phyloP scores from a whole-genome alignment of 2,797 vertebrate genomes.

The Cynodonichthys magdalenae region DNA sequence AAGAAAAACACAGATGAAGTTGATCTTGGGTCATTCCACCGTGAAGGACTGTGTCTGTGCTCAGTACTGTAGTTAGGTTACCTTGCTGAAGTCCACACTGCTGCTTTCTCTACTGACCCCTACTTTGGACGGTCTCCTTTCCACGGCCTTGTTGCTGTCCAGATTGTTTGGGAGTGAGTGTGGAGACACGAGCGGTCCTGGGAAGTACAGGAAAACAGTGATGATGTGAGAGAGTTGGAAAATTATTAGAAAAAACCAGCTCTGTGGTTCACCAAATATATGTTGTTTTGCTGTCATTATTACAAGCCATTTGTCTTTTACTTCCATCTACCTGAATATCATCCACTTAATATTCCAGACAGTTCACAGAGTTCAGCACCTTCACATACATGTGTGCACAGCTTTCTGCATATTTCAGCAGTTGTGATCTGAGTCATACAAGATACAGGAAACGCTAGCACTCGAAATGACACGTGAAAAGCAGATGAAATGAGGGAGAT shows the following conservation, averaged over 20 bases:
- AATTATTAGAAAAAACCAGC: conserved; percentile 4
- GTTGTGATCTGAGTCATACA: conserved; percentile 54
- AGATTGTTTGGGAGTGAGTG: conserved; percentile 89
- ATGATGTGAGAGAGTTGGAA: conserved; percentile 18
- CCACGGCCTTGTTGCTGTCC: conserved; percentile 84
- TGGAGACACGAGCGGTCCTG: conserved; percentile 88
- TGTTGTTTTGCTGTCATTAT: conserved; percentile 1
- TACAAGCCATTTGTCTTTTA: not conserved
- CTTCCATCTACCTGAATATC: no score
- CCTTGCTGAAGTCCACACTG: conserved; percentile 95
- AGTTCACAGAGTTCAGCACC: conserved; percentile 30
- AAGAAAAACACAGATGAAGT: conserved; percentile 68
- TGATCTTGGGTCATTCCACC: conserved; percentile 35
- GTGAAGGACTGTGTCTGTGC: conserved; percentile 62
- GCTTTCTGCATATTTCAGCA: conserved; percentile 40
- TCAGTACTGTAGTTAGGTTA: conserved; percentile 76
- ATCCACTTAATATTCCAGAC: conserved; percentile 25
- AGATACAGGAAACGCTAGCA: conserved; percentile 77
- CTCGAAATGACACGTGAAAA: conserved; percentile 57
- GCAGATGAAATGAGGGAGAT: conserved; percentile 61
- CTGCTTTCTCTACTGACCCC: conserved; percentile 96
- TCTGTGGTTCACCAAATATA: not conserved
- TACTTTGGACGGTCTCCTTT: conserved; percentile 85
- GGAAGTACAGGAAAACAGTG: conserved; percentile 24
- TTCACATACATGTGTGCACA: conserved; percentile 16